Base-by-base conservation (phyloP, 2,113 vertebrate species). In the Rhinogobius similis region DNA sequence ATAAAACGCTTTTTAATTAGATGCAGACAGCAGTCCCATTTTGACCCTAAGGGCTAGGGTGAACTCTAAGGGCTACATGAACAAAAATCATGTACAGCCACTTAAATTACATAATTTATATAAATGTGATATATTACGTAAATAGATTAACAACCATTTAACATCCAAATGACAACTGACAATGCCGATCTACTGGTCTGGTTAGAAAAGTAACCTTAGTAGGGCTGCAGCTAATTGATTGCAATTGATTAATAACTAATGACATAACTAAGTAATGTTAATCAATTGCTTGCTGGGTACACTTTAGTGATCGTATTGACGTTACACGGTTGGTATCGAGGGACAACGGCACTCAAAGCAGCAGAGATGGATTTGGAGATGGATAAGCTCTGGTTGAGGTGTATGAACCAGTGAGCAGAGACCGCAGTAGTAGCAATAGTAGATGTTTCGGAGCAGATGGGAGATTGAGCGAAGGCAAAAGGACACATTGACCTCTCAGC, bases 321-420 rank as follows among this genome's bases (percentile, higher is more conserved):
- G 20, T 48, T 48, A 48, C 7, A n/a, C 18, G 5, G 16, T n/a
- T 48, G 12, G 52, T 14, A 55, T 23, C 50, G 9, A 26, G 52
- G 26, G 13, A 2, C 53, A 23, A 12, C 20, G 20, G 20, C 8
- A 52, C 52, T 55, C 2, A 13, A 24, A 24, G 52, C 2, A 50
- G 46, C 10, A 21, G 46, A 46, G 46, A 46, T 20, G 0, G 74
- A 44, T 66, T 63, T 21, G 4, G 70, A 67, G 80, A 79, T 58
- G 66, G 77, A 66, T 50, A 78, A 20, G 55, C 14, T 23, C 18
- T 24, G 1, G 27, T 20, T 4, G 29, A 58, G 18, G 56, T 12
- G 58, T 68, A 18, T 73, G 83, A 69, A 76, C 61, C 63, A 67
- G 46, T 78, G 82, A 86, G 83, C 75, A 82, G 76, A 75, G 75